Conservation (phyloP, 2,797 vertebrate species). For the Syndactyla subalaris region DNA sequence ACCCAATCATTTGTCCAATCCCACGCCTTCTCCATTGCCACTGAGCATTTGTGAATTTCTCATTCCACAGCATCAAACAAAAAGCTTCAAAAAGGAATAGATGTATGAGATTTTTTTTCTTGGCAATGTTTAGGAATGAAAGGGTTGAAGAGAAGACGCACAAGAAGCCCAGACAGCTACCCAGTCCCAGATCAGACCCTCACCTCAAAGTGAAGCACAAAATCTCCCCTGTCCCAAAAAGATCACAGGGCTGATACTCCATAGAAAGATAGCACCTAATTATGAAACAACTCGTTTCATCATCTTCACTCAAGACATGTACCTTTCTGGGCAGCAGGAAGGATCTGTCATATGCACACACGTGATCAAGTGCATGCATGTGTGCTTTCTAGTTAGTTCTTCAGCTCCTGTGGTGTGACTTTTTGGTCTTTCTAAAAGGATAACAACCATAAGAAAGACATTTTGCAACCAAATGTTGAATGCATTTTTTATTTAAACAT, state of each 20-base stretch:
- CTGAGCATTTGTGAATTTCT: not conserved
- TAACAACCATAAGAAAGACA: constrained; percentile 43
- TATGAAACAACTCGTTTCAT: not conserved
- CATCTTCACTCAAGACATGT: not conserved
- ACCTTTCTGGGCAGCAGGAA: not conserved
- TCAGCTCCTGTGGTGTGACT: not conserved
- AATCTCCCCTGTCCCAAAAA: not conserved
- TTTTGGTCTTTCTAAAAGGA: not conserved
- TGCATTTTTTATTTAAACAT: constrained; percentile 77
- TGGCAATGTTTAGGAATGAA: not conserved
- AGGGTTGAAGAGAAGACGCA: not conserved
- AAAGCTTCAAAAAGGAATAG: not conserved
- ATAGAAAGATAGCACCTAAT: not conserved
- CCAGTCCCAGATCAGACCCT: not conserved
- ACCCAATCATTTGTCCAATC: not conserved
- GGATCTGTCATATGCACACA: fast-evolving
- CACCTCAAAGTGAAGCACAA: not conserved
- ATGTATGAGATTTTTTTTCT: not conserved
- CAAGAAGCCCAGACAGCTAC: not conserved
- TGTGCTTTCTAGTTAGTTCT: not conserved
- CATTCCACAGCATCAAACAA: not conserved
- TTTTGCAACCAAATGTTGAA: constrained; percentile 40
- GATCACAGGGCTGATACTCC: not conserved
- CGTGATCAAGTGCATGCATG: fast-evolving
- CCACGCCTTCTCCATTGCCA: not conserved